Evolutionary conservation across 2,113 vertebrate genomes (phyloP).

Genomic region (Saccopteryx leptura): DNA sequence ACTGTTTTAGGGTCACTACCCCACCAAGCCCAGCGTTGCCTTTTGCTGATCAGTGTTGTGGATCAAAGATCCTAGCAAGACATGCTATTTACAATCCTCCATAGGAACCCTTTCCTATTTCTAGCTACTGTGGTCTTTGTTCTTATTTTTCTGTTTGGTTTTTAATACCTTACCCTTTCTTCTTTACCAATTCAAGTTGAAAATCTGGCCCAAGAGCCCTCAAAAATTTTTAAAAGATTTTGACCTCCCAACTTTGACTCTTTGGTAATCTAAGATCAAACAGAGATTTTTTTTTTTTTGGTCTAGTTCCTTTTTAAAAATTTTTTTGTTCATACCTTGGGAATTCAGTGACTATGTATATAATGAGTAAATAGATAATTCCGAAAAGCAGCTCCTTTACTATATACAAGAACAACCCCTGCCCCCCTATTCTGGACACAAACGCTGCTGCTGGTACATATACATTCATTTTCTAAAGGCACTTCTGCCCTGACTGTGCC

Average conservation of each 20-base stretch:
- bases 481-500: neutral
- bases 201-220: neutral
- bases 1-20: neutral
- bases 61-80: neutral
- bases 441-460: neutral
- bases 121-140: neutral
- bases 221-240: neutral
- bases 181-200: neutral
- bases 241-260: constrained; percentile 36
- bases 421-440: neutral
- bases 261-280: constrained; percentile 26
- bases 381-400: neutral
- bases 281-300: neutral
- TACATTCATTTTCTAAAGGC: neutral
- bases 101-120: neutral
- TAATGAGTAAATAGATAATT: neutral
- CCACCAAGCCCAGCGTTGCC: neutral
- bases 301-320: neutral
- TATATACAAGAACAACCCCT: neutral
- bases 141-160: neutral
- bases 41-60: neutral
- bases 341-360: neutral
- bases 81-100: neutral
- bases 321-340: neutral
- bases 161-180: neutral